Evolutionary conservation across 1,140 invertebrate genomes (phyloP).

Genomic region (Philaenus spumarius): DNA sequence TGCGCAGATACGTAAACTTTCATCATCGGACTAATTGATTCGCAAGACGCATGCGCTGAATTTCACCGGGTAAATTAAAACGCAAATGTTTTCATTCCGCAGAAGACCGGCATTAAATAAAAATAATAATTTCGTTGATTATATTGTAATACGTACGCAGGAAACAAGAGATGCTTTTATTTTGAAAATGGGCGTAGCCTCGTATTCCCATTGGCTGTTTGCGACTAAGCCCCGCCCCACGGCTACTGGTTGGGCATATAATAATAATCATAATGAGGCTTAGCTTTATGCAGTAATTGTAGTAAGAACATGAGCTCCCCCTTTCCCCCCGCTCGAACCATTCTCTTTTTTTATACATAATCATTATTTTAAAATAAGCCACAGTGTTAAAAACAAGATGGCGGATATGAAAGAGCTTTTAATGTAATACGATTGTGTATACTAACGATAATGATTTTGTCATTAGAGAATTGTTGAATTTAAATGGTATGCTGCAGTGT

Average conservation of each 20-base stretch:
- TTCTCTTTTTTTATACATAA: conserved; percentile 12
- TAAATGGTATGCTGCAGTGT: not conserved
- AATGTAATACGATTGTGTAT: not conserved
- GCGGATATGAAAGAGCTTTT: conserved; percentile 15
- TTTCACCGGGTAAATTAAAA: too few relatives aligned
- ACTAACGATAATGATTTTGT: too few relatives aligned
- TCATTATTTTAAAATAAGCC: conserved; percentile 16
- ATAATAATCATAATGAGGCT: conserved; percentile 17
- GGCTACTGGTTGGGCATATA: conserved; percentile 14
- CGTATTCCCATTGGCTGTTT: not conserved
- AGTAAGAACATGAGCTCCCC: too few relatives aligned
- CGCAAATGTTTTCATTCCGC: too few relatives aligned
- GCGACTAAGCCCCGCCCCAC: not conserved
- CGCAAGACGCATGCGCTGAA: too few relatives aligned
- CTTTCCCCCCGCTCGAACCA: not conserved
- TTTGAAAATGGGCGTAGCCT: conserved; percentile 14
- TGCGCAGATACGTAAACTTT: too few relatives aligned
- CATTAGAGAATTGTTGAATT: too few relatives aligned
- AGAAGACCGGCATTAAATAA: too few relatives aligned
- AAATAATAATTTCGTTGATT: conserved; percentile 14
- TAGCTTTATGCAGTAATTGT: conserved; percentile 14
- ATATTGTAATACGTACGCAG: conserved; percentile 5
- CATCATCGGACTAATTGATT: too few relatives aligned
- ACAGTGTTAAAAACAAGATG: conserved; percentile 15
- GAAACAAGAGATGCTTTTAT: conserved; percentile 9